These are phyloP conservation scores for Pristionchus maxplancki DNA, from an alignment of 2,888 invertebrate species.

Conservation along the genomic window DNA sequence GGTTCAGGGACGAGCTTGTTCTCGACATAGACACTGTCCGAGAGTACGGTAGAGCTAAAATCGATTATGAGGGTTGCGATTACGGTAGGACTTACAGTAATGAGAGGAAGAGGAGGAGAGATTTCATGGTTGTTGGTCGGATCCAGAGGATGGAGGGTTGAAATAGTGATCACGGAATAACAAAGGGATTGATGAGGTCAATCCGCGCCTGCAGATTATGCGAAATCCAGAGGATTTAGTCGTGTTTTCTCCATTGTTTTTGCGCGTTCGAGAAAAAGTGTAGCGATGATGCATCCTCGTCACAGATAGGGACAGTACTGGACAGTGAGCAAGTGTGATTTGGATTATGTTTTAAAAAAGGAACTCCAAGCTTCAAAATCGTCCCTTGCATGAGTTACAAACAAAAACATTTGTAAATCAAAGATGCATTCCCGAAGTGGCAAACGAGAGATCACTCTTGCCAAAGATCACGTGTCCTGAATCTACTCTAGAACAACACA, in stretches of 20 bases:
- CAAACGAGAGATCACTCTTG: no score
- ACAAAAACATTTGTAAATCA: no score
- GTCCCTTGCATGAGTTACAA: no score
- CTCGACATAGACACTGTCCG: conserved; percentile 7
- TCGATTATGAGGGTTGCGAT: background rate
- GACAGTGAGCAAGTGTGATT: no score
- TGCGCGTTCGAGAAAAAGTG: background rate
- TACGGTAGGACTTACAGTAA: background rate
- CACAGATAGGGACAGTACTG: background rate
- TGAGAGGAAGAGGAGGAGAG: background rate
- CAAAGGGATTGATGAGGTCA: background rate
- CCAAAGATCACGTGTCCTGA: no score
- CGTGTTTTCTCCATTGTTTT: background rate
- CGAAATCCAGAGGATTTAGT: background rate
- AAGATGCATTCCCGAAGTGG: no score
- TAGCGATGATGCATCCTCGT: background rate
- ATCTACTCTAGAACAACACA: no score
- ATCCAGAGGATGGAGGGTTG: background rate
- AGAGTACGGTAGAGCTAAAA: background rate
- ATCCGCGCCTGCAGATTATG: background rate
- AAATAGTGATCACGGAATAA: background rate
- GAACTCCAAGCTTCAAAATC: no score
- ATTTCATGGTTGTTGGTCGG: background rate
- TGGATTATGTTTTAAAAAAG: no score
- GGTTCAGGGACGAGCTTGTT: conserved; percentile 10